Conservation (phyloP, 2,113 vertebrate genomes). For the Bettongia penicillata region DNA sequence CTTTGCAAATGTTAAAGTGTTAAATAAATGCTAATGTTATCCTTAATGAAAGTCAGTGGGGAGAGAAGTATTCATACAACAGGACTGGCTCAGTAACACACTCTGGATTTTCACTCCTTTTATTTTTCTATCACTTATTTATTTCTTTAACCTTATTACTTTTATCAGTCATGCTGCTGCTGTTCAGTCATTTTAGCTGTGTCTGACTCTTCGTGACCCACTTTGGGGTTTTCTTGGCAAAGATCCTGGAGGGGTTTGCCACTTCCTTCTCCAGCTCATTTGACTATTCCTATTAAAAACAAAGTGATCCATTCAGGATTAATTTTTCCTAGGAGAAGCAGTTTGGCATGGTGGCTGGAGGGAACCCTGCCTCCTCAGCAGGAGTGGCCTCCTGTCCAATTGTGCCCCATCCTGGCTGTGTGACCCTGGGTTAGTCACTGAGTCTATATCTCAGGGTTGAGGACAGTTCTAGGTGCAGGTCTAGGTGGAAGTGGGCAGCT, state of each 20-base stretch:
- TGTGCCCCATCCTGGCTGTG: neutral
- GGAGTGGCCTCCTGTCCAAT: neutral
- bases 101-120: neutral
- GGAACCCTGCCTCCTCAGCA: neutral
- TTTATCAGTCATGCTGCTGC: neutral
- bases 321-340: neutral
- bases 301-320: neutral
- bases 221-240: neutral
- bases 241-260: neutral
- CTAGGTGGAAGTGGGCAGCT: neutral
- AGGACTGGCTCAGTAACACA: neutral
- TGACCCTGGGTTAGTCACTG: neutral
- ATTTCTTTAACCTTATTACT: neutral
- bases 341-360: neutral
- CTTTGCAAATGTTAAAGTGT: neutral
- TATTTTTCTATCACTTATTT: too few relatives aligned
- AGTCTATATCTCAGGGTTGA: neutral
- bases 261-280: neutral
- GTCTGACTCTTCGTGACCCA: too few relatives aligned
- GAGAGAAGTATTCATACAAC: neutral
- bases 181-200: neutral
- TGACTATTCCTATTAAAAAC: neutral
- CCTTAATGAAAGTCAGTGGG: neutral
- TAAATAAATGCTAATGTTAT: neutral
- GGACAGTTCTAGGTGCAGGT: neutral